A percentile compares a stretch with the other conserved stretches of the same genome.
These are phyloP conservation scores for Synergus gifuensis DNA, from an alignment of 2,888 invertebrate species.

Conservation along the genomic window DNA sequence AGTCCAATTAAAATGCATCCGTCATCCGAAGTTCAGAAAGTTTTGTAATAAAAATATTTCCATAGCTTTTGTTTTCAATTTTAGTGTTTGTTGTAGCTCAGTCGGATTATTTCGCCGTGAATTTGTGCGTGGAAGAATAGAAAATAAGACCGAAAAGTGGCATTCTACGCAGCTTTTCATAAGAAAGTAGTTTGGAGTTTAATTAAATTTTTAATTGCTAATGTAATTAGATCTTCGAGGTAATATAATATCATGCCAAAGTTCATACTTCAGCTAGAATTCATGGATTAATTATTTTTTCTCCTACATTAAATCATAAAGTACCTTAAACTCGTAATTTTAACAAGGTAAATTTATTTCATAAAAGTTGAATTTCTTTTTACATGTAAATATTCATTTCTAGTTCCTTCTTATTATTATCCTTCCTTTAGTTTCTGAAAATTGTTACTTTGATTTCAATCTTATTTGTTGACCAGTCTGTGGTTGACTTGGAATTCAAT, in stretches of 20 bases:
- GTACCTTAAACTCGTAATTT: not conserved
- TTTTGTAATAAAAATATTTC: not conserved
- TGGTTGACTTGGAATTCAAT: not conserved
- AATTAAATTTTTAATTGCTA: not conserved
- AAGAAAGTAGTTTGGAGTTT: not conserved
- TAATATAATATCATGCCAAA: not conserved
- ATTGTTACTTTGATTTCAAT: not conserved
- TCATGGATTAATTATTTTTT: not conserved
- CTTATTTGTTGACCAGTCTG: not conserved
- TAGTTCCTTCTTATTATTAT: not conserved
- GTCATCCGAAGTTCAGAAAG: not conserved
- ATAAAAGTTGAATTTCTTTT: not conserved
- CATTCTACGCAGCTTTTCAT: not conserved
- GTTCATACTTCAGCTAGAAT: not conserved
- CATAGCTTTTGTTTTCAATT: not conserved
- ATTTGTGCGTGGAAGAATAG: not conserved
- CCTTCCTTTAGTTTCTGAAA: not conserved
- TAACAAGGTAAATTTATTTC: too few species aligned
- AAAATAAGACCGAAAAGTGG: not conserved
- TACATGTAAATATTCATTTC: not conserved
- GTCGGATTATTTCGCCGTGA: too few species aligned
- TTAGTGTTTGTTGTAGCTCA: too few species aligned
- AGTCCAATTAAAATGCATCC: slow-evolving; percentile 11
- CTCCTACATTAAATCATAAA: not conserved
- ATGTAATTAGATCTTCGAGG: not conserved